Evolutionary conservation across 2,888 invertebrate species (phyloP), one percentile per base, ranked within the genome.

Genomic region (Eremobia ochroleuca): DNA sequence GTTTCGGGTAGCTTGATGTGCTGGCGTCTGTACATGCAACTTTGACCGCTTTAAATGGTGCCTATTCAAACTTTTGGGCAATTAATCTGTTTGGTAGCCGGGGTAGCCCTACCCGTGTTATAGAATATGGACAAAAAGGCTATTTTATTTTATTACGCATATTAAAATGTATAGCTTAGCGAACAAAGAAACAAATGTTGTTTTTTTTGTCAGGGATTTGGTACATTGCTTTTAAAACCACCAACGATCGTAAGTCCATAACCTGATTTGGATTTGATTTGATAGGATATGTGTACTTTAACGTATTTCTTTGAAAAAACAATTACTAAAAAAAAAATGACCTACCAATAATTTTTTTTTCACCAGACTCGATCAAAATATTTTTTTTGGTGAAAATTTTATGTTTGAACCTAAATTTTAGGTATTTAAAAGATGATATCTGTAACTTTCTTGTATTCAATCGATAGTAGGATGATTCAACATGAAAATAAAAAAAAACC

Each of bases 41-140:
- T n/a, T 52, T 49, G 28, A 28, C 28, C 25, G 4, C n/a, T 31
- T 58, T 25, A 28, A 62, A 61, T 6, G 25, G 25, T 66, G 13
- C 0, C 13, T 18, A 31, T 43, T 70, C 13, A 34, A 69, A 49
- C 4, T 34, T 49, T 70, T 25, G 21, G 18, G 0, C 13, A 61
- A 28, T 40, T 28, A 18, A 37, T 46, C 8, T 28, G 18, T 31
- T 13, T 25, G 13, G 34, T 43, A 76, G 21, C 65, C 52, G 25
- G 25, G 59, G 52, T 25, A 82, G n/a, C 82, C 80, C 77, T 82
- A 31, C 28, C n/a, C 0, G 40, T n/a, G 31, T 62, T 78, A 72
- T 72, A 55, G 21, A 77, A 49, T 59, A 52, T 52, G 55, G 1
- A 64, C 34, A 58, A 55, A 81, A 46, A 58, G 37, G 11, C 8